Evolutionary conservation across 2,888 invertebrate species (phyloP).

Genomic region (Spilosoma lubricipeda): DNA sequence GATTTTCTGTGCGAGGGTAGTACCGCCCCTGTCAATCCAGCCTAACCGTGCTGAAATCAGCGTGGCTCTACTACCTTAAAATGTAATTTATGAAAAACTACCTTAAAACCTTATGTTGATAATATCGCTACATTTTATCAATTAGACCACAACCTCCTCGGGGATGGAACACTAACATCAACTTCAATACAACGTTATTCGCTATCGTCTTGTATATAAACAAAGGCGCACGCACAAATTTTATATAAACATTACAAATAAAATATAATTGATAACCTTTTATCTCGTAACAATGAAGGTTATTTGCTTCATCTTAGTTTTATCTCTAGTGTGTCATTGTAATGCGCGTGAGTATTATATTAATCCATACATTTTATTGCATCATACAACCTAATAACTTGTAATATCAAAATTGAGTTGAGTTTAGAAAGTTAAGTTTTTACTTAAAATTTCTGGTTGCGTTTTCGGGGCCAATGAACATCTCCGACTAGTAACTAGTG

Average conservation of each 20-base stretch:
- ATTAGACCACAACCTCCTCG: conserved; percentile 18
- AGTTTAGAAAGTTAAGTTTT: no score
- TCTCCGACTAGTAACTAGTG: no score
- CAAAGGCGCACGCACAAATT: conserved; percentile 33
- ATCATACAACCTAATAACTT: neutral
- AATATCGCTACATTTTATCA: conserved; percentile 16
- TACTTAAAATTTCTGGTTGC: no score
- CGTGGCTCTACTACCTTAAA: no score
- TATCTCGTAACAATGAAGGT: conserved; percentile 46
- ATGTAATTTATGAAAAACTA: no score
- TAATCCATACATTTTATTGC: conserved; percentile 22
- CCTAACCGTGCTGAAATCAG: no score
- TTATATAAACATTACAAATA: conserved; percentile 29
- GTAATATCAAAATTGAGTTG: neutral
- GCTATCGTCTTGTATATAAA: conserved; percentile 39
- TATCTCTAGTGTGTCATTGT: conserved; percentile 37
- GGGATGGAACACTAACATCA: conserved; percentile 17
- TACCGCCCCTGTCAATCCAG: no score
- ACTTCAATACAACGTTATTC: conserved; percentile 33
- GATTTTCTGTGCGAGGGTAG: no score
- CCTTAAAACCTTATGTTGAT: neutral
- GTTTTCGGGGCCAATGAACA: no score
- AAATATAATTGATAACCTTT: conserved; percentile 39
- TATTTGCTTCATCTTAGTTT: conserved; percentile 39
- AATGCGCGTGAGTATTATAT: conserved; percentile 49